Evolutionary conservation across 2,888 invertebrate genomes (phyloP).

Genomic region (Lasioglossum marginatum): DNA sequence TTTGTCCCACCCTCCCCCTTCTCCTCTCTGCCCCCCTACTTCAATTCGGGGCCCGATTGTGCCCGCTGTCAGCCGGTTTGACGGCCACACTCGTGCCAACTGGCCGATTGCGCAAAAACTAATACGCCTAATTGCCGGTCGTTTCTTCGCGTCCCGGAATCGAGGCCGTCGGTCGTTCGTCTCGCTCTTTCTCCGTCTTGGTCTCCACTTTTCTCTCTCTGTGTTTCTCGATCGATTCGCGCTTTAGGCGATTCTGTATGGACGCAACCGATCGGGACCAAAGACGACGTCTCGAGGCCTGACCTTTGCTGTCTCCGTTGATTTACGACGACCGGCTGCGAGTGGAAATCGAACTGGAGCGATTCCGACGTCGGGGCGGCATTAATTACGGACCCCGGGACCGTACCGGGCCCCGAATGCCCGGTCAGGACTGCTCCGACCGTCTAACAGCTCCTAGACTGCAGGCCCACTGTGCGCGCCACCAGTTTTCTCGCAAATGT

Average conservation of each 20-base stretch:
- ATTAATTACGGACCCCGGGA: constrained; percentile 65
- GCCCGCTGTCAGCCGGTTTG: constrained; percentile 17
- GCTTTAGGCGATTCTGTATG: constrained; percentile 44
- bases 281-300: constrained; percentile 32
- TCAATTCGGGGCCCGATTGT: not conserved
- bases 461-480: too few species aligned
- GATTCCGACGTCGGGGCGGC: constrained; percentile 65
- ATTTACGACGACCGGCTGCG: constrained; percentile 69
- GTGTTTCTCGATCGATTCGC: constrained; percentile 50
- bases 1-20: not conserved
- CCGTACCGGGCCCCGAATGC: constrained; percentile 18
- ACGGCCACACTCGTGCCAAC: constrained; percentile 17
- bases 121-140: constrained; percentile 67
- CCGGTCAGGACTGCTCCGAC: not conserved
- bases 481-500: too few species aligned
- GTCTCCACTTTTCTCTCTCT: not conserved
- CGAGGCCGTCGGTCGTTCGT: constrained; percentile 32
- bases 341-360: constrained; percentile 72
- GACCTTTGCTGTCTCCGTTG: constrained; percentile 71
- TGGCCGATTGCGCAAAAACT: constrained; percentile 63
- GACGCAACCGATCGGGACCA: constrained; percentile 23
- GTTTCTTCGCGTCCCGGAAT: constrained; percentile 48
- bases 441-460: not conserved
- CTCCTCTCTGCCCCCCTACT: not conserved
- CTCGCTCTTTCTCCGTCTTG: not conserved